Percentiles rank a stretch among this genome's conserved stretches.
Conservation (phyloP, 1,140 invertebrate genomes). For the Eupeodes corollae region DNA sequence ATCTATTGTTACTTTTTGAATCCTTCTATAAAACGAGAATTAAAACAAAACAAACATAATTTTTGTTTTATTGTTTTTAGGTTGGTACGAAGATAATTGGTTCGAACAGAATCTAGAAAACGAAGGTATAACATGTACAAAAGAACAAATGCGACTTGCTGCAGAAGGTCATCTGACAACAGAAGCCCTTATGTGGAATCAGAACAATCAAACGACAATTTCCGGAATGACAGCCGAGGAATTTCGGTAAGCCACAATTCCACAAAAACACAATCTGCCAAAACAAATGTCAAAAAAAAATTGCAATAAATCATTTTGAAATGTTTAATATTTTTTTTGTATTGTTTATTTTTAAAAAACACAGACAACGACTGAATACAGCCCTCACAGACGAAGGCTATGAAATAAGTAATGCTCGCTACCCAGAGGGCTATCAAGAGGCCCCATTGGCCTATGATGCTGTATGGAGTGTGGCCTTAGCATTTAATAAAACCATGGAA, state of each 20-base stretch:
- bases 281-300: background rate
- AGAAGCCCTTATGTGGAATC: constrained; percentile 96
- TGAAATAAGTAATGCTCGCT: constrained; percentile 68
- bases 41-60: too few relatives aligned
- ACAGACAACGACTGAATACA: constrained; percentile 65
- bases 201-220: constrained; percentile 78
- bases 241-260: constrained; percentile 44
- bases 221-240: constrained; percentile 82
- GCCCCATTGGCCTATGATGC: constrained; percentile 98
- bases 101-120: constrained; percentile 81
- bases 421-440: constrained; percentile 93
- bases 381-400: constrained; percentile 65
- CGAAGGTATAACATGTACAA: constrained; percentile 83
- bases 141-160: constrained; percentile 82
- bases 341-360: background rate
- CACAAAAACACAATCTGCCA: background rate
- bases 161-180: constrained; percentile 96
- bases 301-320: too few relatives aligned
- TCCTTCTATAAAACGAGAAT: too few relatives aligned
- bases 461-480: constrained; percentile 93
- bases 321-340: background rate
- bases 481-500: constrained; percentile 93
- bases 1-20: too few relatives aligned
- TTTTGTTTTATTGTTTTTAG: constrained; percentile 39
- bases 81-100: constrained; percentile 99